Percentiles rank a stretch among this genome's conserved stretches.
Conservation (phyloP, 2,888 invertebrate genomes). For the Ichneumoninae sp. region DNA sequence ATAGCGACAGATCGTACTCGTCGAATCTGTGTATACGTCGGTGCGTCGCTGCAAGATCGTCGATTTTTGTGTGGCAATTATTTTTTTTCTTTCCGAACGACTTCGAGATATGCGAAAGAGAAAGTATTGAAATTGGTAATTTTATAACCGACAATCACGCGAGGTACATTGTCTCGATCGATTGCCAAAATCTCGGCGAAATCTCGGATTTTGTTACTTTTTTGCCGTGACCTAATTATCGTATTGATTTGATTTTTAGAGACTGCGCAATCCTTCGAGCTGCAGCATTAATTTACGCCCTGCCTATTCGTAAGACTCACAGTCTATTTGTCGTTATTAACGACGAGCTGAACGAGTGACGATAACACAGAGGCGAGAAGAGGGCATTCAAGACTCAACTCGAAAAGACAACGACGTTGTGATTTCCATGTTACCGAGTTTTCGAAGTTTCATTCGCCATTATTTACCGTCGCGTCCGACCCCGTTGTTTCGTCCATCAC, state of each 20-base stretch:
- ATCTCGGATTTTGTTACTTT: not conserved
- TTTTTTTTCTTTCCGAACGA: not conserved
- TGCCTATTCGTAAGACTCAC: not conserved
- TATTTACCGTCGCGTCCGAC: not conserved
- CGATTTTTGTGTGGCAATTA: not conserved
- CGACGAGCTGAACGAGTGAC: slow-evolving; percentile 1
- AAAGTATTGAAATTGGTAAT: not conserved
- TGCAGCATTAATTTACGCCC: not conserved
- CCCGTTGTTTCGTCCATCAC: slow-evolving; percentile 5
- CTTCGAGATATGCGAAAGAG: slow-evolving; percentile 1
- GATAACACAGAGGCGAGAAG: slow-evolving; percentile 4
- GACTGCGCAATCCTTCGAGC: not conserved
- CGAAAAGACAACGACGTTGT: not conserved
- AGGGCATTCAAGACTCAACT: not conserved
- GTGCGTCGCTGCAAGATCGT: not conserved
- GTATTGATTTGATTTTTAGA: not conserved
- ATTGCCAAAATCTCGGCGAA: not conserved
- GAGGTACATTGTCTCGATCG: not conserved
- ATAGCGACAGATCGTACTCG: slow-evolving; percentile 36
- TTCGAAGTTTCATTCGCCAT: slow-evolving; percentile 9
- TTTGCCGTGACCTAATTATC: not conserved
- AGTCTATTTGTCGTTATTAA: slow-evolving; percentile 4
- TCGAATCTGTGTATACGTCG: not conserved
- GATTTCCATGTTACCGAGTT: not conserved
- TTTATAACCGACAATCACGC: not conserved